Evolutionary conservation across 1,140 invertebrate species (phyloP).

Genomic region (Dendroctonus ponderosae): DNA sequence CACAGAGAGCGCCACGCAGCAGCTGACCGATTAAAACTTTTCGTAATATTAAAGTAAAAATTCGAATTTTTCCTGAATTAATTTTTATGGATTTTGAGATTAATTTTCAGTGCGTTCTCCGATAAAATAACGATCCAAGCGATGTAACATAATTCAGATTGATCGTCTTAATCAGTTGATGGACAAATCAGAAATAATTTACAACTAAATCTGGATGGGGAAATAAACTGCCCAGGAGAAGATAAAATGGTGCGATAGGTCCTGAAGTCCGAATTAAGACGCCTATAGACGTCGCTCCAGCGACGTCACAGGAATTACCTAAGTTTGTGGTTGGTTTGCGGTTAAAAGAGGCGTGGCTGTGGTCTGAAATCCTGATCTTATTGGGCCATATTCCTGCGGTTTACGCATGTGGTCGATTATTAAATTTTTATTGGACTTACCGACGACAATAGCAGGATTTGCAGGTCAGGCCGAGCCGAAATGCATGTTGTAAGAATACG

Average conservation of each 20-base stretch:
- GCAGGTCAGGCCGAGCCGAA: neutral
- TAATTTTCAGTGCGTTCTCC: too few species aligned
- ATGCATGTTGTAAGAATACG: neutral
- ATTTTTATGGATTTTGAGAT: too few species aligned
- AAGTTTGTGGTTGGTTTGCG: constrained; percentile 56
- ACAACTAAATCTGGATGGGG: too few species aligned
- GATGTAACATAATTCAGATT: too few species aligned
- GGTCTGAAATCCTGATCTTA: constrained; percentile 47
- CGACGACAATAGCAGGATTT: neutral
- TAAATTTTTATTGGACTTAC: constrained; percentile 50
- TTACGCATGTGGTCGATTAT: constrained; percentile 53
- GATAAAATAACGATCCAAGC: too few species aligned
- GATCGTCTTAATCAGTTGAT: too few species aligned
- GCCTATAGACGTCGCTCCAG: constrained; percentile 43
- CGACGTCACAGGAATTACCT: constrained; percentile 50
- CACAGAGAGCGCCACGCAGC: constrained; percentile 43
- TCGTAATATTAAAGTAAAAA: constrained; percentile 1
- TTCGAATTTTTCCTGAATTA: neutral
- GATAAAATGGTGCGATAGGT: constrained; percentile 29
- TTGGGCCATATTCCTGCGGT: constrained; percentile 52
- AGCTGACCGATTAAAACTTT: neutral
- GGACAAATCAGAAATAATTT: too few species aligned
- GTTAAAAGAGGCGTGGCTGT: constrained; percentile 52
- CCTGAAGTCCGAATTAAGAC: constrained; percentile 40
- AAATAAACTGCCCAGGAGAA: constrained; percentile 4